Percentiles rank a stretch among this genome's conserved stretches.
phyloP scores from a whole-genome alignment of 2,888 invertebrate species.

The Campoplex nolae region DNA sequence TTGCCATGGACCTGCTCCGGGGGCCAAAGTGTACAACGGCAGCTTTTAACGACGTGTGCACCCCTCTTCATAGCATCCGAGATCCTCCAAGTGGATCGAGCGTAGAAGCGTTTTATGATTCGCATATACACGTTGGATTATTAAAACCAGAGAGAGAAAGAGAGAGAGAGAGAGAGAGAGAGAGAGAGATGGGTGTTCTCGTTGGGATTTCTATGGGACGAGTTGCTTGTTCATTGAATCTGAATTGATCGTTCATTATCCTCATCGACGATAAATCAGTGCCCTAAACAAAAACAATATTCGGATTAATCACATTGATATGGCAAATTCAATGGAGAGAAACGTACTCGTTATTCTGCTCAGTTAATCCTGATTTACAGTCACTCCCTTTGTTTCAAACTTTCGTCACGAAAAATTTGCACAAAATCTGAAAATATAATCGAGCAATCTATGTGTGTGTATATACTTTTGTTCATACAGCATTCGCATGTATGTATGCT shows the following conservation, averaged over 20 bases:
- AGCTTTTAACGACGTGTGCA: slow-evolving; percentile 61
- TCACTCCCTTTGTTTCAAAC: background rate
- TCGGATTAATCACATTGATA: background rate
- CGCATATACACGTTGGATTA: slow-evolving; percentile 28
- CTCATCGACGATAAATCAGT: background rate
- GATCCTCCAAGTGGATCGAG: slow-evolving; percentile 31
- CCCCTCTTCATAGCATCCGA: slow-evolving; percentile 40
- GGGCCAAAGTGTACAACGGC: slow-evolving; percentile 61
- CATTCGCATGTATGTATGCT: slow-evolving; percentile 10
- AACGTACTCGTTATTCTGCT: background rate
- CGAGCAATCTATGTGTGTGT: slow-evolving; percentile 21
- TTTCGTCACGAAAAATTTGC: background rate
- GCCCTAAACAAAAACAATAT: background rate
- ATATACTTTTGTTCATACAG: slow-evolving; percentile 13
- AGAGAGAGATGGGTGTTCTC: background rate
- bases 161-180: too few species aligned
- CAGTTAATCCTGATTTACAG: background rate
- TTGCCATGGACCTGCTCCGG: slow-evolving; percentile 25
- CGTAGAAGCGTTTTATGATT: background rate
- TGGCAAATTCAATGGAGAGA: background rate
- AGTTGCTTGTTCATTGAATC: background rate
- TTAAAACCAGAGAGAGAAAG: background rate
- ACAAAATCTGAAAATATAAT: slow-evolving; percentile 15
- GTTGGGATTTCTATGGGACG: slow-evolving; percentile 2
- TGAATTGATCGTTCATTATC: slow-evolving; percentile 8